Base-by-base conservation (phyloP, 2,888 invertebrate species). In the Amphiduros pacificus region DNA sequence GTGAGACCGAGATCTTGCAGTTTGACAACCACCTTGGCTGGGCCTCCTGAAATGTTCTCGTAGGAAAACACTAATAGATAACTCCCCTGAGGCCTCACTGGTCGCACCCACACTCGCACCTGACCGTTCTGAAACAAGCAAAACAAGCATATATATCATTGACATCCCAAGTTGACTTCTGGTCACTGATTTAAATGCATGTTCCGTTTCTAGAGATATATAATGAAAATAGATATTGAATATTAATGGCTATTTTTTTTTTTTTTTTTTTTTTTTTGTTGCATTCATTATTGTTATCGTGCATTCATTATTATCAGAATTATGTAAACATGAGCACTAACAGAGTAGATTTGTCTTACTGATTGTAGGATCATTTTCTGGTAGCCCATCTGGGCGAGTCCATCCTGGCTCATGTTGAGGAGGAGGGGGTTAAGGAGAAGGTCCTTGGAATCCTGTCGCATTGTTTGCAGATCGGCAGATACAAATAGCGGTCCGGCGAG, bases 341-440 rank as follows among this genome's bases (percentile, higher is more conserved):
- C 20, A 44, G 44, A 44, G 1, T 44, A 9, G 22, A 44, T 4
- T 9, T 9, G 14, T 20, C 31, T 28, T 52, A 52, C 36, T 31
- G 31, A 20, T n/a, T 44, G 44, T 5, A 44, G 44, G 22, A 44
- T 44, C 44, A 11, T 9, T 17, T 44, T 27, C 28, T 59, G 85
- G 74, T 92, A 88, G 70, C 94, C 94, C 84, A 94, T 93, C 71
- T 92, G 91, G 49, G 94, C 94, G 51, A 94, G 84, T 0, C 89
- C 89, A 84, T 95, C 94, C 80, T 95, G 94, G 83, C 94, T 92
- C 0, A 95, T 91, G 5, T 90, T 89, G 70, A 95, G 94, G 65
- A 94, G 91, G 83, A 92, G 91, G 77, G 88, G 88, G 83, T 95
- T 95, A 79, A 91, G 91, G 71, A 95, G 84, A 73, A 95, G 93